These are phyloP conservation scores for Triplophysa yarkandensis DNA, from an alignment of 2,797 vertebrate species.

Conservation along the genomic window DNA sequence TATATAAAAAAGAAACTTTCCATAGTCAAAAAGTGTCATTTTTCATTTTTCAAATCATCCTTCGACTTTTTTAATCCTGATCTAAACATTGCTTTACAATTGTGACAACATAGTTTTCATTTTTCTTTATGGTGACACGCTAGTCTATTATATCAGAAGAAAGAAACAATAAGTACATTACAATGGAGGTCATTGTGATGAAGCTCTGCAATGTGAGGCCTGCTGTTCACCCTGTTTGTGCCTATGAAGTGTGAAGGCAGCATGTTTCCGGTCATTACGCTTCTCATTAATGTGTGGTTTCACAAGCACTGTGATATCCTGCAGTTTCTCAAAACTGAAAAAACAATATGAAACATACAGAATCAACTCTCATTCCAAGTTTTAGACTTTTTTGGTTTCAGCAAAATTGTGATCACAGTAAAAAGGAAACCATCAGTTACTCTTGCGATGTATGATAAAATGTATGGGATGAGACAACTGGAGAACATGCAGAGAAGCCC, in stretches of 20 bases:
- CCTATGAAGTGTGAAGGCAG: conserved; percentile 37
- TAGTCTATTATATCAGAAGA: not conserved
- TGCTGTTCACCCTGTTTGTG: conserved; percentile 25
- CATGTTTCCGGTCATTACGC: conserved; percentile 32
- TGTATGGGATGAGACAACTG: too few relatives aligned
- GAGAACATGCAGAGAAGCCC: too few relatives aligned
- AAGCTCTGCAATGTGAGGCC: conserved; percentile 7
- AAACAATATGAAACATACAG: not conserved
- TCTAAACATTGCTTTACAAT: not conserved
- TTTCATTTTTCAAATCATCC: not conserved
- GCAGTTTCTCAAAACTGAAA: not conserved
- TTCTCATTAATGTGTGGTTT: conserved; percentile 22
- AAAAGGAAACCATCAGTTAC: not conserved
- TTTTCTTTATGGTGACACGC: not conserved
- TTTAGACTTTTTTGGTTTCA: not conserved
- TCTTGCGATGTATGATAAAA: too few relatives aligned
- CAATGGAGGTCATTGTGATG: conserved; percentile 1
- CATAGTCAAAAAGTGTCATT: too few relatives aligned
- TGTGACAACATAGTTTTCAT: not conserved
- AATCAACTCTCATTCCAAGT: not conserved
- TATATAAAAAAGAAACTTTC: not conserved
- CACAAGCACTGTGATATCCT: not conserved
- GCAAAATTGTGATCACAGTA: not conserved
- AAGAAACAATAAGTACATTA: conserved; percentile 1
- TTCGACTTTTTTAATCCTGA: not conserved